Percentiles rank a stretch among this genome's conserved stretches.
Evolutionary conservation across 2,113 vertebrate genomes (phyloP).

Genomic region (Actenoides hombroni): DNA sequence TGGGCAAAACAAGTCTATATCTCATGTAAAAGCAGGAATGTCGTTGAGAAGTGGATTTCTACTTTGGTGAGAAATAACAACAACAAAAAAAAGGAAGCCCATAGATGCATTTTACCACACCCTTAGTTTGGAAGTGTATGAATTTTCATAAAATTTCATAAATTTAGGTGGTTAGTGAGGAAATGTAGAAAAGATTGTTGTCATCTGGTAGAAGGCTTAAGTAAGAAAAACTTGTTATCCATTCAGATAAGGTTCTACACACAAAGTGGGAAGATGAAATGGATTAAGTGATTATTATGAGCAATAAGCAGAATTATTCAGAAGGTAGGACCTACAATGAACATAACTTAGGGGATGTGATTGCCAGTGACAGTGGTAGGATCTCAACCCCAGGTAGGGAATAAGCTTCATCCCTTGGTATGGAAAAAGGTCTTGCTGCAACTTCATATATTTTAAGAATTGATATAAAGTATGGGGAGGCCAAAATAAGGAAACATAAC

Average conservation of each 20-base stretch:
- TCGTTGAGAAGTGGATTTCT: background rate
- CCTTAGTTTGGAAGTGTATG: background rate
- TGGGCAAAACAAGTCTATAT: background rate
- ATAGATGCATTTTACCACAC: background rate
- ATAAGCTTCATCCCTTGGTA: background rate
- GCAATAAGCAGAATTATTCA: background rate
- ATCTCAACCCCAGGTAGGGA: background rate
- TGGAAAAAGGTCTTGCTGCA: background rate
- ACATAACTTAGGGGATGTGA: background rate
- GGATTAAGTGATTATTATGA: background rate
- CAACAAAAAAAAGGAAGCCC: background rate
- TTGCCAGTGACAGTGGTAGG: background rate
- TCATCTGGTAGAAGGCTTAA: background rate
- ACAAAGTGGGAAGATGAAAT: background rate
- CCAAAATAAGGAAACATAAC: background rate
- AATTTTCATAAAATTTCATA: background rate
- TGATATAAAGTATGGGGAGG: background rate
- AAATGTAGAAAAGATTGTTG: background rate
- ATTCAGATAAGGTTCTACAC: background rate
- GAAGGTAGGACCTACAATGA: background rate
- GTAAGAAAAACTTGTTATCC: background rate
- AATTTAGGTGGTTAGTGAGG: background rate
- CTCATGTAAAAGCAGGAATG: background rate
- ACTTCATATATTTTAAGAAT: background rate
- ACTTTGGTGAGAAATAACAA: background rate